Evolutionary conservation across 2,797 vertebrate genomes (phyloP), one percentile per base, ranked within the genome.

Genomic region (Pristis pectinata): DNA sequence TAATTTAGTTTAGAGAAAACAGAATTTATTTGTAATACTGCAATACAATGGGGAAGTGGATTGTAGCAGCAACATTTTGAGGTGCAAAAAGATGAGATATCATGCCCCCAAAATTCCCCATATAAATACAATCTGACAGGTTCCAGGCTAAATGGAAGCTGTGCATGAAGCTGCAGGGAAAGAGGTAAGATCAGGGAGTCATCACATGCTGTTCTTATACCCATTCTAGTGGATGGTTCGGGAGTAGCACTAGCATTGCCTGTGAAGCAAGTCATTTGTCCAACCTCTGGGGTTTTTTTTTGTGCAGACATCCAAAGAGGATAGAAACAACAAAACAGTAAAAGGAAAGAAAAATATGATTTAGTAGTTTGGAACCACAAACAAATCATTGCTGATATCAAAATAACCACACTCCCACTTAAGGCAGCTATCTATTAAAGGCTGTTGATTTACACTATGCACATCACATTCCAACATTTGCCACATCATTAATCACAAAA

Each of bases 1-100:
- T 76, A 76, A 76, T 76, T 79, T 79, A 79, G 77, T 77, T 41
- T 41, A 41, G 77, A 79, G n/a, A 79, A 79, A 79, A 79, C n/a
- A 79, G 0, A 79, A 79, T 79, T 79, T n/a, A 79, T 79, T 79
- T 79, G n/a, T 79, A 79, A 79, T 37, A 79, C 13, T 79, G 77
- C 24, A 77, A 77, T 77, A n/a, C 77, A 37, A 22, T 72, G 70
- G 24, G 24, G 77, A 11, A 79, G n/a, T 79, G 77, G n/a, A 79
- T 41, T 41, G 79, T 19, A 19, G 77, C 77, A 79, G 77, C 13
- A 79, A 79, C 6, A 3, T 41, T n/a, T 37, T 77, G 77, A 37
- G n/a, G 77, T 41, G 77, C n/a, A 79, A 30, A 76, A 34, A 76
- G 74, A 79, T 79, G n/a, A 79, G 77, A 41, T 79, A 37, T 79